These are phyloP conservation scores for Naso thynnoides DNA, from an alignment of 2,797 vertebrate species.

Conservation along the genomic window DNA sequence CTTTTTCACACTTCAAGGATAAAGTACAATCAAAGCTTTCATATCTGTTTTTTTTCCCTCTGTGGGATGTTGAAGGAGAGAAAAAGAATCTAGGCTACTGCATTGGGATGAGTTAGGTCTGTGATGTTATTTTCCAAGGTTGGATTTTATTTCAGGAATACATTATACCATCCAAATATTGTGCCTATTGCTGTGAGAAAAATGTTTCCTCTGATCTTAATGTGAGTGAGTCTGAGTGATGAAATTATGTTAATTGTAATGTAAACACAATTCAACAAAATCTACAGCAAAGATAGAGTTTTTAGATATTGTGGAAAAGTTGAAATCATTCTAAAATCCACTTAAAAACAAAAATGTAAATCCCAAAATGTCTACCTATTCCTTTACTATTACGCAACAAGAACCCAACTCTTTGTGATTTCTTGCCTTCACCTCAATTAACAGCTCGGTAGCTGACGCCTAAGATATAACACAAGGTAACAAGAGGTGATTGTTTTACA, in stretches of 20 bases:
- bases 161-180: slow-evolving; percentile 21
- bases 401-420: slow-evolving; percentile 24
- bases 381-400: slow-evolving; percentile 12
- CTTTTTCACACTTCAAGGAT: slow-evolving; percentile 74
- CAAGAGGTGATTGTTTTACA: slow-evolving; percentile 58
- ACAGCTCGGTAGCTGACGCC: slow-evolving; percentile 41
- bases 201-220: slow-evolving; percentile 11
- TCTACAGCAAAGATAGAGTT: too few relatives aligned
- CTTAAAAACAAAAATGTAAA: background rate
- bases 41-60: slow-evolving; percentile 42
- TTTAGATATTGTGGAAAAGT: too few relatives aligned
- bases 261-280: too few relatives aligned
- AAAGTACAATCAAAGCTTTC: slow-evolving; percentile 73
- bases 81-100: slow-evolving; percentile 54
- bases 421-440: slow-evolving; percentile 41
- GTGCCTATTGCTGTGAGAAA: slow-evolving; percentile 16
- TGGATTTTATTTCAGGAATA: slow-evolving; percentile 63
- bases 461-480: slow-evolving; percentile 36
- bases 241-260: background rate
- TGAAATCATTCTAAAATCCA: background rate
- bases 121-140: slow-evolving; percentile 48
- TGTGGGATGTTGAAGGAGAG: slow-evolving; percentile 58
- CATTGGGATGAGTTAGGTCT: slow-evolving; percentile 46
- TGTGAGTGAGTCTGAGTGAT: slow-evolving; percentile 5
- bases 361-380: slow-evolving; percentile 7